Evolutionary conservation across 2,888 invertebrate species (phyloP), one percentile per base, ranked within the genome.

Genomic region (Athrips mouffetella): DNA sequence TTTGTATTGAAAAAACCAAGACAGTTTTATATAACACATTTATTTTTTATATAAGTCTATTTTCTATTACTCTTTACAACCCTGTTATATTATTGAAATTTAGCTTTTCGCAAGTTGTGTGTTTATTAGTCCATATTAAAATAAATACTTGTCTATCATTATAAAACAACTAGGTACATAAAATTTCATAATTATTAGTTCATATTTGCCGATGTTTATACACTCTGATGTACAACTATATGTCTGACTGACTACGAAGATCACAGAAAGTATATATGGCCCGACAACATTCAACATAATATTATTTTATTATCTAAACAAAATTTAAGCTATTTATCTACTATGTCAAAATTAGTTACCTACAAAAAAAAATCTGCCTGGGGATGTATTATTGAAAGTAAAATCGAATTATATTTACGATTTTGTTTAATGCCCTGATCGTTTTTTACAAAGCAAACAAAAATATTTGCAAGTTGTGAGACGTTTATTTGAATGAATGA

Each of bases 41-140:
- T 79, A 80, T 75, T 81, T 72, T 73, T 74, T 69, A 75, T 55
- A 63, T 58, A 56, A 62, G 57, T 51, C 49, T 60, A 52, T 49
- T 53, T 58, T 51, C 51, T 60, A 53, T 61, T 58, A 62, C 52
- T 62, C 54, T 65, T 63, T 73, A 78, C 65, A 80, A 82, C 82
- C 81, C 80, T 82, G 81, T 80, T 69, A 70, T 49, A 18, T 37
- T n/a, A 18, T 37, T 35, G 20, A 7, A 44, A 70, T 59, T 59
- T 60, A 60, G 60, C 58, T 46, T 44, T 49, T n/a, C n/a, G n/a
- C n/a, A n/a, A n/a, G n/a, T n/a, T n/a, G n/a, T n/a, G n/a, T n/a
- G n/a, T n/a, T n/a, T n/a, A n/a, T n/a, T n/a, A n/a, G n/a, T n/a
- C n/a, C n/a, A n/a, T n/a, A n/a, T n/a, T n/a, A n/a, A n/a, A n/a